Evolutionary conservation across 37 sponge, comb jelly and placozoan species (phyloP).

Genomic region (Agelas oroides): DNA sequence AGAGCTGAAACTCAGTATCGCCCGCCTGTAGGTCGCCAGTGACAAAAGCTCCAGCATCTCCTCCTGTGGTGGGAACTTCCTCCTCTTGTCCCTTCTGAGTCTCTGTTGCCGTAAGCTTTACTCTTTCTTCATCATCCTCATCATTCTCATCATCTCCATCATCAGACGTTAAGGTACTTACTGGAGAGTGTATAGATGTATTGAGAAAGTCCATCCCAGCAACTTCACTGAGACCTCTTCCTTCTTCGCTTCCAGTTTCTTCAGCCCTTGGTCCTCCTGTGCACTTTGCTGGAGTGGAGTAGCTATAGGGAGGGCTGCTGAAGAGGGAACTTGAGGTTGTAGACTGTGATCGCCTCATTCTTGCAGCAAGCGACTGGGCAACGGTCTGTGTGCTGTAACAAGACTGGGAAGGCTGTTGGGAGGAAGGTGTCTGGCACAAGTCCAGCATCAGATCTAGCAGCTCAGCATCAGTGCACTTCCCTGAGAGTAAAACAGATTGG

Average conservation of each 20-base stretch:
- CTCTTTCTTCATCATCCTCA: too few species aligned
- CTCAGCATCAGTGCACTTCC: conserved; percentile 43
- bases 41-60: too few species aligned
- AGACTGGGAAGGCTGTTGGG: neutral
- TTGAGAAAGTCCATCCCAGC: neutral
- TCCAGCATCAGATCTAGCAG: conserved; percentile 42
- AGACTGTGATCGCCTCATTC: conserved; percentile 1
- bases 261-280: too few species aligned
- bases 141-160: too few species aligned
- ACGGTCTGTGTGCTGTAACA: neutral
- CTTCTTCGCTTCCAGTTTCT: too few species aligned
- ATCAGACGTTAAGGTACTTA: neutral
- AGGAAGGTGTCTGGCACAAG: conserved; percentile 20
- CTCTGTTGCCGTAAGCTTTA: too few species aligned
- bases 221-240: neutral
- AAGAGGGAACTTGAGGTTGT: conserved; percentile 15
- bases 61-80: too few species aligned
- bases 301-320: conserved; percentile 4
- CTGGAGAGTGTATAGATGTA: neutral
- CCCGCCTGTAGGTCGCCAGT: too few species aligned
- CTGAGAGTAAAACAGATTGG: neutral
- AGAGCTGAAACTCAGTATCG: too few species aligned
- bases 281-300: too few species aligned
- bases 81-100: too few species aligned
- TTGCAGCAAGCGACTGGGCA: neutral